A percentile compares a stretch with the other conserved stretches of the same genome.
Evolutionary conservation across 2,888 invertebrate species (phyloP).

Genomic region (Belgica antarctica): DNA sequence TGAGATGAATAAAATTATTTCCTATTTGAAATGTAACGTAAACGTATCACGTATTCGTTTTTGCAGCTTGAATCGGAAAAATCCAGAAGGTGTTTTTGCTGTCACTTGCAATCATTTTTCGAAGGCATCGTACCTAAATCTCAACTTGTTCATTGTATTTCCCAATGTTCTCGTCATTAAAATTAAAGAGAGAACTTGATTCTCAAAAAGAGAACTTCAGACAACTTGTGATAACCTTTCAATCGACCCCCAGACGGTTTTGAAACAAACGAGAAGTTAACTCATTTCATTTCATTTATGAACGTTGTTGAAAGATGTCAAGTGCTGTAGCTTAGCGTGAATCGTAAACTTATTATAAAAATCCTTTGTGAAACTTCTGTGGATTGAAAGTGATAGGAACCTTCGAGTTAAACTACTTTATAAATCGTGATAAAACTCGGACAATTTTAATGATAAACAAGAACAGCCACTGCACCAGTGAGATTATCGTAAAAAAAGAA

Average conservation of each 20-base stretch:
- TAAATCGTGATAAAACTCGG: neutral
- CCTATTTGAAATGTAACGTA: too few relatives aligned
- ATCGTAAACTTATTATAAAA: too few relatives aligned
- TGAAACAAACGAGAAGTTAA: neutral
- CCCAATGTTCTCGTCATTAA: too few relatives aligned
- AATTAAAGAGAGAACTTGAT: neutral
- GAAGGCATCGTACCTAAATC: too few relatives aligned
- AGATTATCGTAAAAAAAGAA: neutral
- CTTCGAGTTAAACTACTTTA: neutral
- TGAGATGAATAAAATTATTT: too few relatives aligned
- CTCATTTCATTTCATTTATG: neutral
- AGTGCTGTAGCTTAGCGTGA: slow-evolving; percentile 1
- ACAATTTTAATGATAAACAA: neutral
- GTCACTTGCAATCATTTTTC: too few relatives aligned
- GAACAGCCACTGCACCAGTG: neutral
- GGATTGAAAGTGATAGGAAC: neutral
- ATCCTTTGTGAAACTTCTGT: neutral
- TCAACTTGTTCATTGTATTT: too few relatives aligned
- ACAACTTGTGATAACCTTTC: neutral
- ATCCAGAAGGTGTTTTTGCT: too few relatives aligned
- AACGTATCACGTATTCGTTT: too few relatives aligned
- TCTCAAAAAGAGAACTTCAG: neutral
- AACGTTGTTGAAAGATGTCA: slow-evolving; percentile 20
- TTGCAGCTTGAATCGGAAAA: too few relatives aligned
- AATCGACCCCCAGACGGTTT: slow-evolving; percentile 1